Evolutionary conservation across 2,113 vertebrate genomes (phyloP).

Genomic region (Sebastes fasciatus): DNA sequence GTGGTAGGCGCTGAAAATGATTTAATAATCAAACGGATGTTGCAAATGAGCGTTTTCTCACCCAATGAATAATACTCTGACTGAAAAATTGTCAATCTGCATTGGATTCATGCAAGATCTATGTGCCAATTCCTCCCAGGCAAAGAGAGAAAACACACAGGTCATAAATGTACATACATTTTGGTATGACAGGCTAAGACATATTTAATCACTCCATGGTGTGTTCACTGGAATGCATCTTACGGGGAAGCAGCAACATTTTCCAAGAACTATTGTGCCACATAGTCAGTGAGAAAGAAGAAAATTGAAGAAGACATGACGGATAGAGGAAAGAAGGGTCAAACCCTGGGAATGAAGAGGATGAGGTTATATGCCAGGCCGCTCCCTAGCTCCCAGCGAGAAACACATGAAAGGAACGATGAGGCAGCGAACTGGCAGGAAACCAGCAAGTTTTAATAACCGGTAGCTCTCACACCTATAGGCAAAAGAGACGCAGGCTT

Average conservation of each 20-base stretch:
- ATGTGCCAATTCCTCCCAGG: not conserved
- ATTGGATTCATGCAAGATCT: slow-evolving; percentile 1
- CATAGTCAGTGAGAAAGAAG: not conserved
- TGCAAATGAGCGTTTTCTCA: slow-evolving; percentile 20
- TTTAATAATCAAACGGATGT: slow-evolving; percentile 12
- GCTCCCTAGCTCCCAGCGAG: slow-evolving; percentile 47
- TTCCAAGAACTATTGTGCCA: not conserved
- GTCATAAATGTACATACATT: not conserved
- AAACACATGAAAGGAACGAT: slow-evolving; percentile 21
- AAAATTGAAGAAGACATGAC: not conserved
- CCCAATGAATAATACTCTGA: not conserved
- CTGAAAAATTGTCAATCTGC: slow-evolving; percentile 2
- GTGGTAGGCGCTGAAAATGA: not conserved
- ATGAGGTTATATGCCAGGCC: slow-evolving; percentile 37
- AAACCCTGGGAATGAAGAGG: not conserved
- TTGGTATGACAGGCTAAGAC: slow-evolving; percentile 14
- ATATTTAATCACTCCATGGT: not conserved
- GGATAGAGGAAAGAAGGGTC: not conserved
- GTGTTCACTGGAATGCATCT: not conserved
- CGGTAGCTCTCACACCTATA: slow-evolving; percentile 27
- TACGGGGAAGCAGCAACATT: not conserved
- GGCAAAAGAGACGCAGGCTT: slow-evolving; percentile 18
- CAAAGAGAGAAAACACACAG: not conserved
- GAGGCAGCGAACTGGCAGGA: slow-evolving; percentile 35
- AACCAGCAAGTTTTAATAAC: slow-evolving; percentile 50